These are phyloP conservation scores for Lissocephala sabroskyi DNA, from an alignment of 2,888 invertebrate species.

Conservation along the genomic window DNA sequence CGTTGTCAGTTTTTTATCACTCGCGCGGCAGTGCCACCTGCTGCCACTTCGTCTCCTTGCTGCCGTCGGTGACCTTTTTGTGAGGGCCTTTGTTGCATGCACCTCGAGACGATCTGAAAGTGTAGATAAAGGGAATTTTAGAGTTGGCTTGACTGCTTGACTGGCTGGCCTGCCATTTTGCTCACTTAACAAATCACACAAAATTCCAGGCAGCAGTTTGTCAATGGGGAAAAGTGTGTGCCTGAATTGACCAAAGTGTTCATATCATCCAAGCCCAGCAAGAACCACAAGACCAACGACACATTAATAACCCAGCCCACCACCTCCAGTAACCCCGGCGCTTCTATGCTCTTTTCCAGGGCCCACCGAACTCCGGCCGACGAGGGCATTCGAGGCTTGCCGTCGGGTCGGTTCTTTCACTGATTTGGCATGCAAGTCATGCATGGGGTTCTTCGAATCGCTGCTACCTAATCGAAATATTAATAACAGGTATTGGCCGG, in stretches of 20 bases:
- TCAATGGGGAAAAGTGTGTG: conserved; percentile 39
- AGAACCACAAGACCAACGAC: conserved; percentile 7
- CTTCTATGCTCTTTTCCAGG: not conserved
- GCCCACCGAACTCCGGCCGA: no score
- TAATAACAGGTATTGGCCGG: conserved; percentile 45
- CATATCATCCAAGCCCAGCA: conserved; percentile 32
- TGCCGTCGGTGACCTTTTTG: conserved; percentile 24
- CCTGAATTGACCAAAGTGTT: conserved; percentile 51
- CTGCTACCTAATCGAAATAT: conserved; percentile 60
- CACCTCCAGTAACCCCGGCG: no score
- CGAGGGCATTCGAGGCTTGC: no score
- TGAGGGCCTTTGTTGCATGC: conserved; percentile 2
- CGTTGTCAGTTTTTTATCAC: conserved; percentile 7
- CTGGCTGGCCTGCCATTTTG: conserved; percentile 36
- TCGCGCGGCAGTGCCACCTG: no score
- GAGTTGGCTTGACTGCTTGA: not conserved
- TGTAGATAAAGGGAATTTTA: conserved; percentile 38
- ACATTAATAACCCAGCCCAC: conserved; percentile 7
- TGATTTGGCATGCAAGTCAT: conserved; percentile 57
- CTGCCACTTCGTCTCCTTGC: conserved; percentile 17
- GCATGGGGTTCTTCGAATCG: conserved; percentile 56
- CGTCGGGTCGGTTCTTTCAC: not conserved
- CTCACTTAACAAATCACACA: conserved; percentile 25
- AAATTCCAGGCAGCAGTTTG: conserved; percentile 37
- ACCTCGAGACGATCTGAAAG: conserved; percentile 39